Evolutionary conservation across 2,888 invertebrate genomes (phyloP).

Genomic region (Asteroscopus sphinx): DNA sequence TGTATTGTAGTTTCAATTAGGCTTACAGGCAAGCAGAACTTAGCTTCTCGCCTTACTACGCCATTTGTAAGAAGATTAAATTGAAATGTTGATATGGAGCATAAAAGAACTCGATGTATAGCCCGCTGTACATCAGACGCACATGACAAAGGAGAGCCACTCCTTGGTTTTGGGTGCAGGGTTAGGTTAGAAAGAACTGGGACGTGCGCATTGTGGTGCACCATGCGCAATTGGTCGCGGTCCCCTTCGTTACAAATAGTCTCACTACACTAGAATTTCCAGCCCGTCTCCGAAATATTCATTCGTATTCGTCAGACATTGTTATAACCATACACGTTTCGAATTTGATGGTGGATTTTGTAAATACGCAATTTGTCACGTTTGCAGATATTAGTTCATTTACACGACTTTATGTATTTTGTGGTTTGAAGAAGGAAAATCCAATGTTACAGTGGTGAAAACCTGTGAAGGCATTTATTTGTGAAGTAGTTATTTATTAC

Average conservation of each 20-base stretch:
- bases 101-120: slow-evolving; percentile 10
- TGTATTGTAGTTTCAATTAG: too few relatives aligned
- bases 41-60: too few relatives aligned
- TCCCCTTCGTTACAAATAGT: slow-evolving; percentile 33
- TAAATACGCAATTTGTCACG: slow-evolving; percentile 8
- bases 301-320: slow-evolving; percentile 6
- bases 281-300: slow-evolving; percentile 27
- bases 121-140: slow-evolving; percentile 8
- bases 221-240: slow-evolving; percentile 42
- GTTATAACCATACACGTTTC: slow-evolving; percentile 10
- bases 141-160: slow-evolving; percentile 38
- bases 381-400: slow-evolving; percentile 1
- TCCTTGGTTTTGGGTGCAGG: slow-evolving; percentile 30
- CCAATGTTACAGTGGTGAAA: neutral
- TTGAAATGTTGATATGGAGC: too few relatives aligned
- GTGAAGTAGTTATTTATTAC: neutral
- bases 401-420: neutral
- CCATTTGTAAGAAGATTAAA: too few relatives aligned
- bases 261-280: slow-evolving; percentile 31
- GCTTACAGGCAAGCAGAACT: too few relatives aligned
- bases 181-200: slow-evolving; percentile 35
- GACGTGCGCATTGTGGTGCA: slow-evolving; percentile 35
- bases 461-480: neutral
- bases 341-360: neutral
- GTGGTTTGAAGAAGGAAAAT: neutral